phyloP scores from a whole-genome alignment of 53 echinoderm and acorn worm species.

The Paelopatides confundens region DNA sequence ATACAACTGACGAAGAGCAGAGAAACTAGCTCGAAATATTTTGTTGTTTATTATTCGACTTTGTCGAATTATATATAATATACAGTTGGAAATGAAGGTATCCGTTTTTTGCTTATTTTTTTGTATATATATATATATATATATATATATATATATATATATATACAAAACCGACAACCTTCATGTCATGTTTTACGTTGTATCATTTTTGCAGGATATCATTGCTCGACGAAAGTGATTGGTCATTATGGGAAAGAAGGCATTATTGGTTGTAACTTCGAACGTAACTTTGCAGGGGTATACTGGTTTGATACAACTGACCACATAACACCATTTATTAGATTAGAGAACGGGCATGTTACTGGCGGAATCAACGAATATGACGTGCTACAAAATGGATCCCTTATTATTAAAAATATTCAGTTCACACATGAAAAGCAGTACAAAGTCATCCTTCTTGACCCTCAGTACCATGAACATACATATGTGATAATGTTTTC shows the following conservation, averaged over 20 bases:
- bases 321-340: not conserved
- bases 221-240: not conserved
- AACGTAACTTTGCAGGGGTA: not conserved
- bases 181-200: too few species aligned
- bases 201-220: not conserved
- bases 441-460: not conserved
- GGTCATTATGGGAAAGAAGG: not conserved
- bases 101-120: too few species aligned
- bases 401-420: not conserved
- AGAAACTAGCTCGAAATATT: too few species aligned
- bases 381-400: not conserved
- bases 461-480: not conserved
- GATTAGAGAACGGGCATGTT: not conserved
- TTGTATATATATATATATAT: too few species aligned
- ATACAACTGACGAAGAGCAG: too few species aligned
- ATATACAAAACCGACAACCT: too few species aligned
- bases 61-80: too few species aligned
- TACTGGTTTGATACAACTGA: not conserved
- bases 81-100: too few species aligned
- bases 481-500: not conserved
- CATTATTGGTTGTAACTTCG: not conserved
- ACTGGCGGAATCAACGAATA: not conserved
- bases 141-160: too few species aligned
- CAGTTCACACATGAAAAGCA: not conserved
- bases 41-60: too few species aligned